phyloP scores from a whole-genome alignment of 2,888 invertebrate species.

The Bruchidius siliquastri region DNA sequence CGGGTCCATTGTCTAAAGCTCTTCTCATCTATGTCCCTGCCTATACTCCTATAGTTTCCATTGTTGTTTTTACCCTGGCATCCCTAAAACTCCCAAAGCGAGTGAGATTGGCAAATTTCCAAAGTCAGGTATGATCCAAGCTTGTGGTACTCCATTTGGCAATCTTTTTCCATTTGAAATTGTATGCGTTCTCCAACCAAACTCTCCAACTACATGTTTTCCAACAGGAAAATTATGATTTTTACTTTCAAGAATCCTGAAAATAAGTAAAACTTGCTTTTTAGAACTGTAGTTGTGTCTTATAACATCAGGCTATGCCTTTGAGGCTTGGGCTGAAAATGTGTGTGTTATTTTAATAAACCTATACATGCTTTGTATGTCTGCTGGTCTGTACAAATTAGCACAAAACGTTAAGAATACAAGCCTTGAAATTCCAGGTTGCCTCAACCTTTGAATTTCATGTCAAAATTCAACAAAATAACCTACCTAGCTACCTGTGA shows the following conservation, averaged over 20 bases:
- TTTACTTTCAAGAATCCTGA: constrained; percentile 63
- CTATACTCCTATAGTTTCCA: neutral
- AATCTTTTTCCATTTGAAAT: constrained; percentile 47
- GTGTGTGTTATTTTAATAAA: too few species aligned
- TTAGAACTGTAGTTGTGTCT: too few species aligned
- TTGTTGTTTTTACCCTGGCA: constrained; percentile 58
- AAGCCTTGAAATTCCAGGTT: neutral
- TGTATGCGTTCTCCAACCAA: constrained; percentile 67
- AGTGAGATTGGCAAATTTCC: constrained; percentile 57
- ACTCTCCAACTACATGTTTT: constrained; percentile 56
- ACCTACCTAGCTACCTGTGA: constrained; percentile 65
- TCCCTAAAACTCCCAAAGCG: constrained; percentile 61
- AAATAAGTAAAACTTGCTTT: constrained; percentile 7
- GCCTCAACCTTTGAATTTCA: neutral
- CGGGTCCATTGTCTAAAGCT: too few species aligned
- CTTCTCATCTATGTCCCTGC: too few species aligned
- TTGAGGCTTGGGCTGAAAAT: too few species aligned
- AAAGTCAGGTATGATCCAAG: constrained; percentile 55
- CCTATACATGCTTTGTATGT: too few species aligned
- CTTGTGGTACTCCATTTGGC: constrained; percentile 53
- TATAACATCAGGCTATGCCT: too few species aligned
- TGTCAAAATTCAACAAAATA: neutral
- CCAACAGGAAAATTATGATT: constrained; percentile 62
- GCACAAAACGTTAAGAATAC: too few species aligned
- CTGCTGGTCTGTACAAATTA: too few species aligned